Base-by-base conservation (phyloP, 1,140 invertebrate species). In the Orussus abietinus region DNA sequence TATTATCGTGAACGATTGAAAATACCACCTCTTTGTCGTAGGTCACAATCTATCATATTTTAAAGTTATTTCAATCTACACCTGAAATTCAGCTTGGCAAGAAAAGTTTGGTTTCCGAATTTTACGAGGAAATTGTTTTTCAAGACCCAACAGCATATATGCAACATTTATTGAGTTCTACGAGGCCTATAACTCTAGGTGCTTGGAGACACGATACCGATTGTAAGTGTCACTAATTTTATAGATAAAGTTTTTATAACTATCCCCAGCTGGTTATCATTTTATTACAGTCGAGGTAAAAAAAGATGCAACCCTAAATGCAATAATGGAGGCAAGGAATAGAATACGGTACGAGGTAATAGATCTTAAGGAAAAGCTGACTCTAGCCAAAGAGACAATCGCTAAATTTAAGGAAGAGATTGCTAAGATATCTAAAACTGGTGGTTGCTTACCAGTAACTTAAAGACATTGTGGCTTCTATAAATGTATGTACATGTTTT, bases 121-220 rank as follows among this genome's bases (percentile, higher is more conserved):
- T 84, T 57, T 98, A 98, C 67, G 95, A 98, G 69, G 95, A 98
- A 78, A 89, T 98, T 41, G 90, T 98, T 1, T 98, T 98, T 65
- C 91, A 89, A 81, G 96, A 98, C 63, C 95, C 95, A 6, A 94
- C 92, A 3, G 83, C 86, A 32, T 76, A 90, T 34, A 96, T 97
- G 91, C 89, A 95, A 55, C 88, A 92, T 63, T 75, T 93, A 15
- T 67, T 98, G 2, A 86, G 80, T 37, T 85, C 77, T 46, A 81
- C 84, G 0, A 85, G 87, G 60, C 86, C 83, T 30, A 68, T 92
- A 5, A 84, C 86, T 1, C 72, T 84, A 37, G 83, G 83, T 18
- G 61, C 77, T 15, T 91, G 88, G 81, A 82, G 79, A 44, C 92
- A 96, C 68, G 89, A 96, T 59, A 92, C 88, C 39, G 86, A 96